phyloP scores from a whole-genome alignment of 2,888 invertebrate species.

The Drepanosiphum platanoidis region DNA sequence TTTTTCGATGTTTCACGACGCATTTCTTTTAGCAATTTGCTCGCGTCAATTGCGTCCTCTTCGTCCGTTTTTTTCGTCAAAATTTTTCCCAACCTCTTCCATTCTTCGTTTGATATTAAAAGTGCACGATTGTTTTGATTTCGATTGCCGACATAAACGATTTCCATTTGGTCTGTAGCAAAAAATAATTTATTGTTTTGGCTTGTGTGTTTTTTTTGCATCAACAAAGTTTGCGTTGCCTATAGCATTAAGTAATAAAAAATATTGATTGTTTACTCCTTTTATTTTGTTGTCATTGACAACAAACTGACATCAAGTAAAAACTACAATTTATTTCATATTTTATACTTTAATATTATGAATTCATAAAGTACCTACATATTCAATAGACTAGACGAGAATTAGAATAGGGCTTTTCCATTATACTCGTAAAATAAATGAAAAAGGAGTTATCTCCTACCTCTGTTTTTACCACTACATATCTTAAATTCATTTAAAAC shows the following conservation, averaged over 20 bases:
- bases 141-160: constrained; percentile 17
- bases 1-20: constrained; percentile 33
- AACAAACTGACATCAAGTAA: not conserved
- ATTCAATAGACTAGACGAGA: no score
- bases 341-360: no score
- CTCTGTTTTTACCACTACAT: no score
- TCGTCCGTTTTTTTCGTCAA: constrained; percentile 34
- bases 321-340: not conserved
- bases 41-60: not conserved
- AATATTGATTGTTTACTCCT: not conserved
- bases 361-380: no score
- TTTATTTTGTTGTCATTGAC: constrained; percentile 33
- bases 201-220: not conserved
- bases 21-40: constrained; percentile 16
- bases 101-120: constrained; percentile 46
- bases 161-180: constrained; percentile 17
- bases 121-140: constrained; percentile 35
- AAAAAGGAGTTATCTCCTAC: no score
- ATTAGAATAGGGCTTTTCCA: no score
- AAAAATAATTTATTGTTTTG: not conserved
- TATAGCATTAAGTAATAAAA: not conserved
- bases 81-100: constrained; percentile 49
- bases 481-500: no score
- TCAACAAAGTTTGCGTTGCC: not conserved
- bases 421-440: no score